Base-by-base conservation (phyloP, 1,140 invertebrate genomes). In the Neotoxoptera formosana region DNA sequence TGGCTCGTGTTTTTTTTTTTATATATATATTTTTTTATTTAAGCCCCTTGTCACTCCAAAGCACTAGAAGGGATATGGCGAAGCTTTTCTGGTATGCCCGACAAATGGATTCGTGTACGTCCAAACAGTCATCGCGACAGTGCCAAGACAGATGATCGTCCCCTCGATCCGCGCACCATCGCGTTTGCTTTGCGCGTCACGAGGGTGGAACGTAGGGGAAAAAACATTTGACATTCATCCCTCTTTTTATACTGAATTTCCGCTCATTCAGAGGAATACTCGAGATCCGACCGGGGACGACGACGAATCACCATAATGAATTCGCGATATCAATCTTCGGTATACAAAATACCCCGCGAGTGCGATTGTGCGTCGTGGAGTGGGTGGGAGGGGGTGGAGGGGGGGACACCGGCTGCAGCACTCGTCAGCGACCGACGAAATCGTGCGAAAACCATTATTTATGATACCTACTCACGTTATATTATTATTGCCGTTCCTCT, bases 71-170 rank as follows among this genome's bases (percentile, higher is more conserved):
- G 81, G 76, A 93, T 51, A 53, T 30, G 48, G 91, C 7, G 60
- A 47, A 93, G 90, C 76, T 91, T 93, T 86, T 84, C 34, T 41
- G 48, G 81, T 76, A 76, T 56, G 81, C 81, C 81, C 91, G 91
- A 93, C 91, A 93, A 93, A 93, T 93, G 91, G 91, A 93, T 93
- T 93, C 91, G 91, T 93, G 91, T 93, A 93, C 91, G 91, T 93
- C 76, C 91, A 84, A 93, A 93, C 81, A 93, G 45, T 93, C 91
- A 93, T 83, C 90, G 67, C 76, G 91, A 93, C 91, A 84, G 67
- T 56, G 48, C 48, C 76, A 93, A 93, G 91, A 93, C 91, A 53
- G 91, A 93, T 93, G 91, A 93, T 86, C 47, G 47, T 84, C 91
- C 76, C 91, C 47, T 84, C 36, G 30, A 45, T 21, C 56, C 56